Percentiles rank a stretch among this genome's conserved stretches.
These are phyloP conservation scores for Trisateles emortualis DNA, from an alignment of 2,888 invertebrate genomes.

Conservation along the genomic window DNA sequence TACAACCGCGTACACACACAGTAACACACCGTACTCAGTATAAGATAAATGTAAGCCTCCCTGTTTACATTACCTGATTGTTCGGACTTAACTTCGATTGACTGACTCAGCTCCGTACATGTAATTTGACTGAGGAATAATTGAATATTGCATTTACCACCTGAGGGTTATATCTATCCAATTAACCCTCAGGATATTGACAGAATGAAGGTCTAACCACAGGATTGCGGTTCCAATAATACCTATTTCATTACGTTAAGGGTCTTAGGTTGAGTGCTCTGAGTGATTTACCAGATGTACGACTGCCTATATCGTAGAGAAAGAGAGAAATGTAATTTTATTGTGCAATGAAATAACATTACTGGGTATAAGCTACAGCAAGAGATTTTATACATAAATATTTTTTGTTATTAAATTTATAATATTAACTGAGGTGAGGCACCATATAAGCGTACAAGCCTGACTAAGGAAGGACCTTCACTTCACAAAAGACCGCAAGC, in stretches of 20 bases:
- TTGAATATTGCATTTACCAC: constrained; percentile 65
- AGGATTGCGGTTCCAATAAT: constrained; percentile 52
- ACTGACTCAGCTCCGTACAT: constrained; percentile 51
- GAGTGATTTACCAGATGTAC: constrained; percentile 36
- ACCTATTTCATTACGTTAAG: constrained; percentile 58
- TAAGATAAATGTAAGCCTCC: constrained; percentile 46
- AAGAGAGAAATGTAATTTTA: neutral
- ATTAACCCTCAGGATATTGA: constrained; percentile 57
- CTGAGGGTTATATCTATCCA: constrained; percentile 60
- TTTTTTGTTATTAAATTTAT: too few relatives aligned
- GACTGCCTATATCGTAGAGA: too few relatives aligned
- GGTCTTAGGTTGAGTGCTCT: constrained; percentile 46
- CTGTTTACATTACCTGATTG: constrained; percentile 72
- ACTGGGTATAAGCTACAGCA: too few relatives aligned
- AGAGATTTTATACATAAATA: too few relatives aligned
- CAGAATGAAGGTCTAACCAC: constrained; percentile 45
- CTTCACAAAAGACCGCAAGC: too few relatives aligned
- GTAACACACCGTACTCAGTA: constrained; percentile 31
- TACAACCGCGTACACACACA: constrained; percentile 38
- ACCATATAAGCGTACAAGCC: too few relatives aligned
- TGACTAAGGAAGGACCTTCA: too few relatives aligned
- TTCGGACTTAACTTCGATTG: constrained; percentile 65
- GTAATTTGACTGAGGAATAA: constrained; percentile 60
- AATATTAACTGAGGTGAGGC: too few relatives aligned
- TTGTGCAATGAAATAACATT: neutral